Base-by-base conservation (phyloP, 2,888 invertebrate genomes). In the Hyles lineata region DNA sequence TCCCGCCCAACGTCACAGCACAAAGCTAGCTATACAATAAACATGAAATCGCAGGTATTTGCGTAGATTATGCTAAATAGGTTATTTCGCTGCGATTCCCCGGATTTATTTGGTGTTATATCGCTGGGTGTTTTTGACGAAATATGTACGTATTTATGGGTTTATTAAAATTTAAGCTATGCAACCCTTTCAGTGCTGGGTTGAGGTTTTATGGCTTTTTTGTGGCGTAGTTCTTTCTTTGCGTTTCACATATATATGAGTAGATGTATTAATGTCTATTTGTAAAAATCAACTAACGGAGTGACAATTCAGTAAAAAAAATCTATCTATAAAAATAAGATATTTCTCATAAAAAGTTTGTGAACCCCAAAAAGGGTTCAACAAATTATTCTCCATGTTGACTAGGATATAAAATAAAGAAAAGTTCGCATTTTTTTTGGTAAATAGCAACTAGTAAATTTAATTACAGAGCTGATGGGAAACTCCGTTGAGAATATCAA, bases 11-110 rank as follows among this genome's bases (percentile, higher is more conserved):
- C 23, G 50, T 77, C 80, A 79, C 75, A 74, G 74, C 76, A 74
- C 78, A 77, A 81, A 80, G 35, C 11, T 63, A 63, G 67, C 50
- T 23, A 43, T 23, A 25, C 67, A 58, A 72, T 72, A 72, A 72
- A 72, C 63, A 67, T 52, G 58, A 63, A 58, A 55, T 62, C 19
- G n/a, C 72, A 74, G 76, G 74, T 77, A 77, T 75, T 76, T 76
- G 75, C 77, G 72, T 76, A 74, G 75, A 76, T 75, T 76, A 76
- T 77, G 76, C 72, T 76, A 76, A 76, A 76, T 72, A 77, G 75
- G 76, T 79, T 79, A 80, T 82, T 82, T 81, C 75, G 76, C 73
- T 74, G 75, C 67, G 35, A 58, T 32, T 67, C 55, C 21, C 9
- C 19, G 32, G 55, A 67, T 58, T 72, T 72, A 72, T 67, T 67